Evolutionary conservation across 1,140 invertebrate genomes (phyloP).

Genomic region (Drosophila pectinifera): DNA sequence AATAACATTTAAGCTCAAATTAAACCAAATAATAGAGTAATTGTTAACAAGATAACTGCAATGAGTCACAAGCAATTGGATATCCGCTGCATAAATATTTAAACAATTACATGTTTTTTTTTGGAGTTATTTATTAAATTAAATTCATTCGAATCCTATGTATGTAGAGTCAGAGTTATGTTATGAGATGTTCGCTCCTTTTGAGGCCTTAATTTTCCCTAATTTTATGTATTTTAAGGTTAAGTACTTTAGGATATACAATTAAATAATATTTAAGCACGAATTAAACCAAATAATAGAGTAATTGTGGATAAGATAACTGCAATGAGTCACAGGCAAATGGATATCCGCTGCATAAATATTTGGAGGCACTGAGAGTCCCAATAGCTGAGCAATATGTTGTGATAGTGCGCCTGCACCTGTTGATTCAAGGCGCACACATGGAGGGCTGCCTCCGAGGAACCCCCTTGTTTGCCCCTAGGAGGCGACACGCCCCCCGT

Average conservation of each 20-base stretch:
- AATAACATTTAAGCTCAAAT: too few relatives aligned
- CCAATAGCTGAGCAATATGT: slow-evolving; percentile 7
- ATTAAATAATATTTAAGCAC: not conserved
- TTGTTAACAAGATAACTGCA: too few relatives aligned
- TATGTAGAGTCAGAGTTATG: too few relatives aligned
- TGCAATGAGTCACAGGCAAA: slow-evolving; percentile 2
- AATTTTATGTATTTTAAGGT: too few relatives aligned
- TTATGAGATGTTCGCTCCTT: too few relatives aligned
- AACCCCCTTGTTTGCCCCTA: slow-evolving; percentile 42
- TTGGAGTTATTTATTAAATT: too few relatives aligned
- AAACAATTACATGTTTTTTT: too few relatives aligned
- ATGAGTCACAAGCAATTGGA: too few relatives aligned
- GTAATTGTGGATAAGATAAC: not conserved
- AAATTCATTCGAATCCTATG: too few relatives aligned
- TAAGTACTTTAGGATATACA: not conserved
- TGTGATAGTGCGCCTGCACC: slow-evolving; percentile 23
- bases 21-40: too few relatives aligned
- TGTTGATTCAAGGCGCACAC: slow-evolving; percentile 23
- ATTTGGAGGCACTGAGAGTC: not conserved
- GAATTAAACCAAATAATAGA: too few relatives aligned
- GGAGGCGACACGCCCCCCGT: slow-evolving; percentile 26
- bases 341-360: not conserved
- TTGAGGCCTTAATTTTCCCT: not conserved
- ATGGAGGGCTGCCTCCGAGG: slow-evolving; percentile 4
- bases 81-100: too few relatives aligned